Percentiles rank a stretch among this genome's conserved stretches.
These are phyloP conservation scores for Drosophila peninsularis DNA, from an alignment of 2,888 invertebrate genomes.

Conservation along the genomic window DNA sequence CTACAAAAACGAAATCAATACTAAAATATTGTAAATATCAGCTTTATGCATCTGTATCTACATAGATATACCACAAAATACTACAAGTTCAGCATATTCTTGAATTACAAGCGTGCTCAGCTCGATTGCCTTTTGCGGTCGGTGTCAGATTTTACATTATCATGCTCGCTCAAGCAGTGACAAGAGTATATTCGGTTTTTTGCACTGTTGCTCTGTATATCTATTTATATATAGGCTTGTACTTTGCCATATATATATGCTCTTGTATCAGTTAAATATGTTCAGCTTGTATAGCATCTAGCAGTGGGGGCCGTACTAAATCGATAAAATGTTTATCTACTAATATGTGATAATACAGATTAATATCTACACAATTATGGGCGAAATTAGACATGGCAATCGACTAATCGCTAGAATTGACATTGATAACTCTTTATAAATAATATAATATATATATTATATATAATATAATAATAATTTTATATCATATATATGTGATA, in stretches of 20 bases:
- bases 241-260: background rate
- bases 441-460: too few species aligned
- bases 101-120: background rate
- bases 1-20: background rate
- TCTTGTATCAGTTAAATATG: background rate
- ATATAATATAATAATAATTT: too few species aligned
- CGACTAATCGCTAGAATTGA: background rate
- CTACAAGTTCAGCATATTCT: background rate
- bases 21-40: background rate
- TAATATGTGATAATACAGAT: too few species aligned
- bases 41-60: background rate
- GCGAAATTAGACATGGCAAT: too few species aligned
- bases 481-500: too few species aligned
- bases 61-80: conserved; percentile 3
- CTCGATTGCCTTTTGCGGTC: background rate
- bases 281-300: background rate
- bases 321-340: too few species aligned
- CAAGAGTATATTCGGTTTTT: background rate
- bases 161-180: background rate
- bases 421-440: background rate
- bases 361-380: too few species aligned
- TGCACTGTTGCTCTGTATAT: background rate
- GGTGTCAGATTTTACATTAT: background rate
- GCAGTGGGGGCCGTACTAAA: background rate
- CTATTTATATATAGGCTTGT: too few species aligned